These are phyloP conservation scores for Toxotes jaculatrix DNA, from an alignment of 2,113 vertebrate species.

Conservation along the genomic window DNA sequence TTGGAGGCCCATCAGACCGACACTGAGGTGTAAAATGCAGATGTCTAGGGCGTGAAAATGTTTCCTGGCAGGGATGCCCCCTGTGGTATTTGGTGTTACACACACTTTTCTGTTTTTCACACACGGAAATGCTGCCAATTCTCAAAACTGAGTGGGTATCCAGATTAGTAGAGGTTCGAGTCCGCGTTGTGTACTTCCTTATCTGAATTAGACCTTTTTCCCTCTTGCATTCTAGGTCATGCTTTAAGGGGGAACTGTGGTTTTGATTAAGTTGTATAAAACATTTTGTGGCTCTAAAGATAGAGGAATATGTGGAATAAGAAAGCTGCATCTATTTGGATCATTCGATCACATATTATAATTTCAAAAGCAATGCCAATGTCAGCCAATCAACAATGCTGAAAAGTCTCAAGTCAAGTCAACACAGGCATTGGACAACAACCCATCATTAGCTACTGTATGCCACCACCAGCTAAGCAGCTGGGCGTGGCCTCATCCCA, in stretches of 20 bases:
- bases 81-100: neutral
- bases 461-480: constrained; percentile 32
- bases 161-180: neutral
- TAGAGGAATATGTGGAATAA: no score
- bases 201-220: neutral
- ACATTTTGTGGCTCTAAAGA: no score
- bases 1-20: constrained; percentile 9
- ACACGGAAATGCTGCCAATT: constrained; percentile 7
- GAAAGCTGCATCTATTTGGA: no score
- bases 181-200: neutral
- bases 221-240: no score
- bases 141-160: neutral
- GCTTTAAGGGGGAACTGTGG: no score
- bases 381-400: neutral
- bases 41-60: constrained; percentile 54
- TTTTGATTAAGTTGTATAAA: no score
- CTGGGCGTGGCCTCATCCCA: constrained; percentile 48
- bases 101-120: constrained; percentile 18
- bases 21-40: constrained; percentile 57
- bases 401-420: neutral
- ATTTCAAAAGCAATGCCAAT: neutral
- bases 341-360: no score
- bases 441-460: neutral
- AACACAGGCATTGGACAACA: neutral
- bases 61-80: constrained; percentile 29